phyloP scores from a whole-genome alignment of 2,797 vertebrate species.

The Xiphorhynchus erythropygius region DNA sequence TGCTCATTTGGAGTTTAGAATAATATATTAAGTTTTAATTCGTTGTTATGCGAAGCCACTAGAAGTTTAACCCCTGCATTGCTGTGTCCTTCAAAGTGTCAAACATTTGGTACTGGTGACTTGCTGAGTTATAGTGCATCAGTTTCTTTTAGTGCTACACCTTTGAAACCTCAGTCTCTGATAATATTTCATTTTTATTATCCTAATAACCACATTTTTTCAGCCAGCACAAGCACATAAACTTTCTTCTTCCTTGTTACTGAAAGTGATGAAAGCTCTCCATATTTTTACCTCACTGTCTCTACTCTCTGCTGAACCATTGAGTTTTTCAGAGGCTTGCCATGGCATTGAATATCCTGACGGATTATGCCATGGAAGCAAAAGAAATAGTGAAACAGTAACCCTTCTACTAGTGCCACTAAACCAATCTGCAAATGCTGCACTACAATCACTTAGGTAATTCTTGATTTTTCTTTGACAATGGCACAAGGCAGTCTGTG shows the following conservation, averaged over 20 bases:
- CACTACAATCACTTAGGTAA: not conserved
- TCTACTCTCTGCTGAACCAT: not conserved
- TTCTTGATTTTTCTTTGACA: not conserved
- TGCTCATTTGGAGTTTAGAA: not conserved
- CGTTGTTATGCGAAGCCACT: not conserved
- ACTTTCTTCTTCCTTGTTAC: not conserved
- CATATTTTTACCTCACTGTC: not conserved
- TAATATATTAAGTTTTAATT: not conserved
- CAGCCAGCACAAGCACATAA: not conserved
- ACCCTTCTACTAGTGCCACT: not conserved
- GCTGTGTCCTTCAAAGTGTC: not conserved
- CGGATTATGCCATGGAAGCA: not conserved
- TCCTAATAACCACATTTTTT: not conserved
- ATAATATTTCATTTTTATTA: constrained; percentile 9
- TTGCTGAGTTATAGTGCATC: not conserved
- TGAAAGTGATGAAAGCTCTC: not conserved
- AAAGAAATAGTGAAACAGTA: not conserved
- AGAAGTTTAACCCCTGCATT: not conserved
- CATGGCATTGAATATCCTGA: not conserved
- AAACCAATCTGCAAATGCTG: not conserved
- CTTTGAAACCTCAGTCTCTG: not conserved
- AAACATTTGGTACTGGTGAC: not conserved
- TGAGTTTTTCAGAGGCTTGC: not conserved
- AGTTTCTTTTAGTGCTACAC: not conserved
- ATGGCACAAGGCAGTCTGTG: not conserved